These are phyloP conservation scores for Plutella xylostella DNA, from an alignment of 2,888 invertebrate species.

Conservation along the genomic window DNA sequence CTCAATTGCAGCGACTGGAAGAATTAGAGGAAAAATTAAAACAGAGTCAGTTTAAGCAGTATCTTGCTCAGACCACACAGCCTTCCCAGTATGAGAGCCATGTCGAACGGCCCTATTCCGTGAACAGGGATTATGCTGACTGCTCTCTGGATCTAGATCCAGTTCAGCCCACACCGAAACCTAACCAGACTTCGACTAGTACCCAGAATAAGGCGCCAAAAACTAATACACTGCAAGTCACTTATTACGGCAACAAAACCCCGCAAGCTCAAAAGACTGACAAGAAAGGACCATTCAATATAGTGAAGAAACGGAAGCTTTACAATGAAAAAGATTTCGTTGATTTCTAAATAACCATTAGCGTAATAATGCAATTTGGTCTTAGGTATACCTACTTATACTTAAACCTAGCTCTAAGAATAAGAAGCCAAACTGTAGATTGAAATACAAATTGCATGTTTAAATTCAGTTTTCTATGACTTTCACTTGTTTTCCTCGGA, in stretches of 20 bases:
- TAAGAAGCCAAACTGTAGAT: no score
- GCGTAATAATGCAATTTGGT: neutral
- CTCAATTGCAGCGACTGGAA: constrained; percentile 36
- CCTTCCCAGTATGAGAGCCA: constrained; percentile 40
- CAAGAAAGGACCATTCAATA: constrained; percentile 50
- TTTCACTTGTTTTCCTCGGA: constrained; percentile 4
- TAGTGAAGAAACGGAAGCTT: constrained; percentile 55
- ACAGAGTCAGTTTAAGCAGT: constrained; percentile 54
- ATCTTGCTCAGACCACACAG: constrained; percentile 41
- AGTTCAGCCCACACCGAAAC: constrained; percentile 25
- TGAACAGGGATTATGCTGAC: constrained; percentile 30
- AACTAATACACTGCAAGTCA: constrained; percentile 40
- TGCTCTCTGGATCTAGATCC: constrained; percentile 27
- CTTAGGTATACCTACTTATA: constrained; percentile 13
- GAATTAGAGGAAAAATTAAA: constrained; percentile 59
- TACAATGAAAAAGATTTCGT: constrained; percentile 53
- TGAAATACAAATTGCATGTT: neutral
- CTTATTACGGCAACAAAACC: constrained; percentile 38
- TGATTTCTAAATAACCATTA: constrained; percentile 33
- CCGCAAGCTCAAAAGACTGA: constrained; percentile 26
- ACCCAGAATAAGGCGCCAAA: constrained; percentile 30
- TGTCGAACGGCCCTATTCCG: constrained; percentile 52
- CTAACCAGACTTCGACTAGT: constrained; percentile 10
- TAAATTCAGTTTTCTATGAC: neutral
- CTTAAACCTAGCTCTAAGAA: neutral